Evolutionary conservation across 2,113 vertebrate species (phyloP).

Genomic region (Leuciscus idus): DNA sequence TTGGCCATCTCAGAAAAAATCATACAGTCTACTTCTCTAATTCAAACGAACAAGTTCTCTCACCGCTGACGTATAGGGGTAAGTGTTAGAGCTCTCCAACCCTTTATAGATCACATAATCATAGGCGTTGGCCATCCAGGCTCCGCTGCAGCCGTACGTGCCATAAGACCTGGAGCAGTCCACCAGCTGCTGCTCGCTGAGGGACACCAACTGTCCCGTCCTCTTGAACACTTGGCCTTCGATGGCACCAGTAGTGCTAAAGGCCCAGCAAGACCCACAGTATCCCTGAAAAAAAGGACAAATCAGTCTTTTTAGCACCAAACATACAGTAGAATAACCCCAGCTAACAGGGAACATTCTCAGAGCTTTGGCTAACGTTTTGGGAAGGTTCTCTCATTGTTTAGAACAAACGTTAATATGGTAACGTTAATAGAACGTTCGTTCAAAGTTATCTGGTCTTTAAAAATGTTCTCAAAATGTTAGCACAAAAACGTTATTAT

Average conservation of each 20-base stretch:
- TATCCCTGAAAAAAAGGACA: slow-evolving; percentile 68
- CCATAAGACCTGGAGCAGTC: slow-evolving; percentile 77
- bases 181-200: slow-evolving; percentile 81
- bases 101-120: slow-evolving; percentile 77
- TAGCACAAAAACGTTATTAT: no score
- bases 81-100: slow-evolving; percentile 69
- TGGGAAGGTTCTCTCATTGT: no score
- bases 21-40: not conserved
- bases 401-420: no score
- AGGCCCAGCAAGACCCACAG: slow-evolving; percentile 83
- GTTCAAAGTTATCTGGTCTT: no score
- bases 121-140: slow-evolving; percentile 79
- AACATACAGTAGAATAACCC: not conserved
- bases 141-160: slow-evolving; percentile 77
- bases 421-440: no score
- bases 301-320: not conserved
- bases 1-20: not conserved
- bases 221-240: slow-evolving; percentile 77
- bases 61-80: slow-evolving; percentile 78
- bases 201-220: slow-evolving; percentile 73
- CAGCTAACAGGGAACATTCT: no score
- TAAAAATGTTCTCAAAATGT: no score
- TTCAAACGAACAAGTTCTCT: not conserved
- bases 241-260: slow-evolving; percentile 81
- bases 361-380: no score